Base-by-base conservation (phyloP, 2,888 invertebrate genomes). In the Meloe dianella region DNA sequence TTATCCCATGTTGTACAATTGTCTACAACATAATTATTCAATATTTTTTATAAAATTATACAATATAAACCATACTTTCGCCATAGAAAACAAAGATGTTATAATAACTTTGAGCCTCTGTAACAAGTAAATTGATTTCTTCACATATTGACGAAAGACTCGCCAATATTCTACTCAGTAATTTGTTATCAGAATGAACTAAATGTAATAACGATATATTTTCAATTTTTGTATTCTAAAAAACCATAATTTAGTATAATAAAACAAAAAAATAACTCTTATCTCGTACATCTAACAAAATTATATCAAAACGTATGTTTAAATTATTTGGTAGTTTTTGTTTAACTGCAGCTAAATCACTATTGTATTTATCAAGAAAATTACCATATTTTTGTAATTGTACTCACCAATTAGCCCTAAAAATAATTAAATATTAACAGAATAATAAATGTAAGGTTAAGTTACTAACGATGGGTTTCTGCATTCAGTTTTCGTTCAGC, bases 171-270 rank as follows among this genome's bases (percentile, higher is more conserved):
- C 93, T 91, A 38, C 91, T 91, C 75, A 96, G 87, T 60, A 91
- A 85, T 79, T 91, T 92, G 79, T 95, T 95, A 82, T 96, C 95
- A 27, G 94, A 93, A 72, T 92, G 90, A 12, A 93, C 89, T 68
- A 96, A 82, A 72, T 92, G 89, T 35, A 91, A 84, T 35, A 93
- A 81, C 5, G 88, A 85, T 14, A 90, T 85, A 71, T 89, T 87
- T 83, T 95, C 94, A 72, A 83, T 85, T 1, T 89, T 87, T 62
- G 84, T 80, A 68, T 72, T 74, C 80, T 82, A 69, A 57, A 79
- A 79, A 63, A 22, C 1, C 20, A 60, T 81, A 8, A 82, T 70
- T 32, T 41, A 83, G 82, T 70, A 81, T 82, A 57, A 80, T 72
- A n/a, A 8, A 9, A 82, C 65, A 2, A 74, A 70, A 12, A 79